Conservation (phyloP, 2,113 vertebrate genomes). For the Myotis brandtii region DNA sequence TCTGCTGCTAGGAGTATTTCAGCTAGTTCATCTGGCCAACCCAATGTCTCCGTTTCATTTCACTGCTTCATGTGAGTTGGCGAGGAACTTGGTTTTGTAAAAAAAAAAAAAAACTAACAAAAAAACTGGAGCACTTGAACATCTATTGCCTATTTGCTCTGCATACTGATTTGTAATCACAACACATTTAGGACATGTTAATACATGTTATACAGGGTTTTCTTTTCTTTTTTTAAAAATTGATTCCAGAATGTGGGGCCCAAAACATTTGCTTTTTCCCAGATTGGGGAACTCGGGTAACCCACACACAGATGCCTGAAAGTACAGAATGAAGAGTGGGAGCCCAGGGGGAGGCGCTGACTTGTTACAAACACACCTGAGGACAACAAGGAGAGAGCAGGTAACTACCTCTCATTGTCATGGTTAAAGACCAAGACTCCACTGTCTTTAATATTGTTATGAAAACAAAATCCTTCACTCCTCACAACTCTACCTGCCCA, state of each 20-base stretch:
- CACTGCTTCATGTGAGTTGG: neutral
- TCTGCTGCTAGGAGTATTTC: neutral
- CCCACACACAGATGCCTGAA: no score
- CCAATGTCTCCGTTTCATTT: neutral
- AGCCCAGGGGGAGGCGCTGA: fast-evolving
- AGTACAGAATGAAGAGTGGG: fast-evolving
- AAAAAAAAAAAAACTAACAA: no score
- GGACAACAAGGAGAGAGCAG: no score
- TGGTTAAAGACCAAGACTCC: fast-evolving
- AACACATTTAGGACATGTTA: neutral
- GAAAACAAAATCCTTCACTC: neutral
- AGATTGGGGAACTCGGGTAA: neutral
- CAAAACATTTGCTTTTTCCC: neutral
- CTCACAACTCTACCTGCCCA: fast-evolving
- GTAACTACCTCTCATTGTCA: fast-evolving
- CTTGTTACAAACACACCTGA: neutral
- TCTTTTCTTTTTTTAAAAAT: no score
- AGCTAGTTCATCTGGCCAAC: neutral
- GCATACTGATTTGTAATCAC: neutral
- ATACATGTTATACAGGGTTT: no score
- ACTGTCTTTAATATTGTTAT: neutral
- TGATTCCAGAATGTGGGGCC: neutral
- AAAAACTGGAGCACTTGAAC: neutral
- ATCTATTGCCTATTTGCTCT: neutral
- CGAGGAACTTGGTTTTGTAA: neutral